phyloP scores from a whole-genome alignment of 2,113 vertebrate genomes.

The Cyphomyrus plagiostoma region DNA sequence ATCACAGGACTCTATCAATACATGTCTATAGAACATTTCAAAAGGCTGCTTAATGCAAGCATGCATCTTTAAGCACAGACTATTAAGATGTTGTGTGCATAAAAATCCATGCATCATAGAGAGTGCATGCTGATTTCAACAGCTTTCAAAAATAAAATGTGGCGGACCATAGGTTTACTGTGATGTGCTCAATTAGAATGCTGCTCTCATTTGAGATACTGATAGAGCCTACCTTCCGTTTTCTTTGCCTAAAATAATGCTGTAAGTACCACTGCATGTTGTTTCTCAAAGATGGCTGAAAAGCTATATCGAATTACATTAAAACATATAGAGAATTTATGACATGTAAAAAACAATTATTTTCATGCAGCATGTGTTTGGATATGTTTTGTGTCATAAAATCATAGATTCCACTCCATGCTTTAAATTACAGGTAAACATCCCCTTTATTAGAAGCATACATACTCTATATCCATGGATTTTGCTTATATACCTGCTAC shows the following conservation, averaged over 20 bases:
- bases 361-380: not conserved
- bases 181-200: not conserved
- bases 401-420: not conserved
- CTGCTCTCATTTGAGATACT: not conserved
- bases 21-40: conserved; percentile 15
- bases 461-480: not conserved
- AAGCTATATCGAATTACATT: not conserved
- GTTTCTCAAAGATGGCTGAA: not conserved
- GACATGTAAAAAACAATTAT: not conserved
- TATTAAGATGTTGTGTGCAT: conserved; percentile 27
- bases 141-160: not conserved
- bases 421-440: not conserved
- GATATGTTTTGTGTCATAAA: not conserved
- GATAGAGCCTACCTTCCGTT: not conserved
- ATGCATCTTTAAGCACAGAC: conserved; percentile 33
- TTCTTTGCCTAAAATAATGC: not conserved
- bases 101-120: conserved; percentile 31
- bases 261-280: not conserved
- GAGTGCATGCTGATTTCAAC: conserved; percentile 29
- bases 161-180: not conserved
- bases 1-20: conserved; percentile 27
- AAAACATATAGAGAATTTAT: not conserved
- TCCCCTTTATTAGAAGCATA: not conserved
- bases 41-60: conserved; percentile 31
- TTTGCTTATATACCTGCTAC: not conserved